Evolutionary conservation across 2,888 invertebrate species (phyloP), one percentile per base, ranked within the genome.

Genomic region (Anagyrus pseudococci): DNA sequence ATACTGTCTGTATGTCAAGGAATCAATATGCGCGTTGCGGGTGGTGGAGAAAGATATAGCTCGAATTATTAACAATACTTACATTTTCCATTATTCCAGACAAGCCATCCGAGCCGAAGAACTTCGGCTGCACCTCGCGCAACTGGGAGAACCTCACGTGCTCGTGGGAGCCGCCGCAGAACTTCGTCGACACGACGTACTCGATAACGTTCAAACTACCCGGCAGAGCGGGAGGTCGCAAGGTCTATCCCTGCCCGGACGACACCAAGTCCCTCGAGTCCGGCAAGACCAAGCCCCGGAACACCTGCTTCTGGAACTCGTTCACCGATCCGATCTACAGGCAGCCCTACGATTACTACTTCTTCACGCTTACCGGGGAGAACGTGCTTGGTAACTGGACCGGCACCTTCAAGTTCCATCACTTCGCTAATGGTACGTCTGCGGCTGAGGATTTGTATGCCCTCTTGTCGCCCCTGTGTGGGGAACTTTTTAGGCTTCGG

Each of bases 81-180:
- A n/a, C 10, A 7, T 29, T 29, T 29, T 29, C 10, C 10, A 10
- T 29, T 44, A 7, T 44, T 44, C 10, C 75, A 87, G 87, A 78
- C 43, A 82, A 85, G 58, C 93, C 93, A 0, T 76, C 83, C 63
- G 79, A 84, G 69, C 88, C 92, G 2, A 79, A 82, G 8, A 87
- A 92, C 76, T 93, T 94, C 73, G 82, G 82, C 25, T 95, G 94
- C 75, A 81, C 88, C 52, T 89, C 92, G 13, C 82, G 85, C 68
- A 91, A 94, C 77, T 89, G 90, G 82, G 86, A 89, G 56, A 86
- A 86, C 71, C 81, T 94, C 69, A 88, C 86, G 15, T 95, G 94
- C 75, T 84, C 87, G 1, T 94, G 93, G 89, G 86, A 84, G 0
- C 83, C 84, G 48, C 87, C 87, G 1, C 72, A 83, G 25, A 82